Base-by-base conservation (phyloP, 2,888 invertebrate species). In the Mylabris sibirica region DNA sequence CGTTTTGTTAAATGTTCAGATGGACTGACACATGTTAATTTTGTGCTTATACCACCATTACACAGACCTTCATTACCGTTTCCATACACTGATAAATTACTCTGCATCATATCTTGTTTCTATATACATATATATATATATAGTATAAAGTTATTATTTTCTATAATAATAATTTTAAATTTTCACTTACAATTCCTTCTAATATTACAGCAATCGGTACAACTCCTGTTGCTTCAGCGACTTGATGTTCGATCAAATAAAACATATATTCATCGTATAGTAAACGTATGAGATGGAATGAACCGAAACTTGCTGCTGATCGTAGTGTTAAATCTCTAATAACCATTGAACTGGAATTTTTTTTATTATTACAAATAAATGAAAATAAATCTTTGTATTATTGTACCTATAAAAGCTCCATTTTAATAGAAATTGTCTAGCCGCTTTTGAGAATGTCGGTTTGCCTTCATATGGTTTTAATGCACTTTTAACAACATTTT, bases 191-290 rank as follows among this genome's bases (percentile, higher is more conserved):
- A 80, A 89, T 89, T 78, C 90, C 90, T 80, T 87, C 88, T 64
- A 88, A 85, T 92, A 98, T 96, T 72, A 98, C 97, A 77, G 97
- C 96, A 82, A 99, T 97, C 68, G 98, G 96, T 76, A 97, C 96
- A 82, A 94, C 93, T 75, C 93, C 92, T 65, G 92, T 93, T 64
- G 96, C 96, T 81, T 92, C 90, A 57, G 99, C 98, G 38, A 99
- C 97, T 85, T 96, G 94, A 81, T 97, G 96, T 87, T 99, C 99
- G 78, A 99, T 95, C 79, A 99, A 89, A 86, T 97, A 99, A 87
- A 98, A 97, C 94, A 99, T 98, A 86, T 98, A 99, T 86, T 99
- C 99, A 86, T 99, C 99, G 85, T 98, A 99, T 68, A 99, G 90
- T 81, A 99, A 89, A 60, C 99, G 93, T 81, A 99, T 96, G 77